A percentile compares a stretch with the other conserved stretches of the same genome.
Evolutionary conservation across 2,888 invertebrate species (phyloP).

Genomic region (Eupithecia centaureata): DNA sequence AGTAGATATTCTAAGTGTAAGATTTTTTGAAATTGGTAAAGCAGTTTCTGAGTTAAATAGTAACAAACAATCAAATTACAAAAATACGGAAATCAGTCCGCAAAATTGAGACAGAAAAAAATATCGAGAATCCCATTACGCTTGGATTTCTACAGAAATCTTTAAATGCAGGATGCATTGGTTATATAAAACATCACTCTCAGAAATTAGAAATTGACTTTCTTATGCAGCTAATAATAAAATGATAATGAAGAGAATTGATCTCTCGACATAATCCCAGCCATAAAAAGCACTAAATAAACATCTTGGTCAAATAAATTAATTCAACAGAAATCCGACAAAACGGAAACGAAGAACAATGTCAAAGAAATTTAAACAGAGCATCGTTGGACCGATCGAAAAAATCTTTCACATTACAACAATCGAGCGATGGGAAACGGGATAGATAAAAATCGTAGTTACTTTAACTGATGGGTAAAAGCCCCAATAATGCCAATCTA

Average conservation of each 20-base stretch:
- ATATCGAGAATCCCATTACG: neutral
- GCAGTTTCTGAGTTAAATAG: too few relatives aligned
- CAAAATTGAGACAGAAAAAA: too few relatives aligned
- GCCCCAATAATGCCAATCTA: slow-evolving; percentile 35
- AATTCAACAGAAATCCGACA: slow-evolving; percentile 20
- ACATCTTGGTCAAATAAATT: neutral
- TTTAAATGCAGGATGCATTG: neutral
- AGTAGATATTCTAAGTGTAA: too few relatives aligned
- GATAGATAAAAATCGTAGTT: slow-evolving; percentile 49
- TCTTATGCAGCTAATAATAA: neutral
- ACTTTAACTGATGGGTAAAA: slow-evolving; percentile 39
- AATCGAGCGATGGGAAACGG: slow-evolving; percentile 48
- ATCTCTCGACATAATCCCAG: neutral
- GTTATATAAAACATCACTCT: neutral
- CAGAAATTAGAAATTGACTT: slow-evolving; percentile 4
- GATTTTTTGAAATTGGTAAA: too few relatives aligned
- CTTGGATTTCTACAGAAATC: neutral
- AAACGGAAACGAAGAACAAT: slow-evolving; percentile 27
- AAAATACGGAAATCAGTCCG: too few relatives aligned
- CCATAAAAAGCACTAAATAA: slow-evolving; percentile 4
- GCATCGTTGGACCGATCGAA: slow-evolving; percentile 42
- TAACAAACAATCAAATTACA: too few relatives aligned
- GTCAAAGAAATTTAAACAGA: slow-evolving; percentile 27
- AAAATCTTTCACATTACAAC: slow-evolving; percentile 49
- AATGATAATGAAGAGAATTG: slow-evolving; percentile 5